phyloP scores from a whole-genome alignment of 2,113 vertebrate species.

The Pleuronectes platessa region DNA sequence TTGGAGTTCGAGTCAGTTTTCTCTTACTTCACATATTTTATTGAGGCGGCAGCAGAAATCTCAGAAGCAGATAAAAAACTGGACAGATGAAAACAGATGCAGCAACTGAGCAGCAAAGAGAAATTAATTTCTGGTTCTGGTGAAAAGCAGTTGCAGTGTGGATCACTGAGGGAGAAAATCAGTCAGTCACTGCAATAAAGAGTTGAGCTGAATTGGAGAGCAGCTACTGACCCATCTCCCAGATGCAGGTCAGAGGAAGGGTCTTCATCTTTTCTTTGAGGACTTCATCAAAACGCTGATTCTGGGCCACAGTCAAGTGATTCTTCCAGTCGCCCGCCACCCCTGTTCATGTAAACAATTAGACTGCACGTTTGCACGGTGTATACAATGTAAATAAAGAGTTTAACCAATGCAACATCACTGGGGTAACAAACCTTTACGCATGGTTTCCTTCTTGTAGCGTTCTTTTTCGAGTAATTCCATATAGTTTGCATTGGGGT shows the following conservation, averaged over 20 bases:
- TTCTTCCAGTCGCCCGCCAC: conserved; percentile 37
- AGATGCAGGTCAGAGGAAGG: background rate
- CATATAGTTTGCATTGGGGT: background rate
- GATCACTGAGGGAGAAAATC: too few species aligned
- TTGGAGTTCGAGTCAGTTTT: too few species aligned
- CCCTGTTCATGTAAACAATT: conserved; percentile 2
- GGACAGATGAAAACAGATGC: too few species aligned
- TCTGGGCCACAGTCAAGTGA: conserved; percentile 4
- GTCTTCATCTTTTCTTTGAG: background rate
- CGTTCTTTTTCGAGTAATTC: background rate
- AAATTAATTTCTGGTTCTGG: too few species aligned
- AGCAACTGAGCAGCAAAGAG: too few species aligned
- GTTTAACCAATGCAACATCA: background rate
- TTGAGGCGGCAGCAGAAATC: too few species aligned
- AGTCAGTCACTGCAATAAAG: conserved; percentile 5
- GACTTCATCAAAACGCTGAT: background rate
- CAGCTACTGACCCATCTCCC: conserved; percentile 1
- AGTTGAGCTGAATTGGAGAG: background rate
- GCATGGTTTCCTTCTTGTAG: background rate
- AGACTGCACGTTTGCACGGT: background rate
- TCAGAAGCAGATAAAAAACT: too few species aligned
- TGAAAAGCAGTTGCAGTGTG: too few species aligned
- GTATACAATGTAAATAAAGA: background rate
- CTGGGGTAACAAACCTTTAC: background rate
- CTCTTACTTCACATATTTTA: too few species aligned